Base-by-base conservation (phyloP, 2,888 invertebrate species). In the Polymixis flavicincta region DNA sequence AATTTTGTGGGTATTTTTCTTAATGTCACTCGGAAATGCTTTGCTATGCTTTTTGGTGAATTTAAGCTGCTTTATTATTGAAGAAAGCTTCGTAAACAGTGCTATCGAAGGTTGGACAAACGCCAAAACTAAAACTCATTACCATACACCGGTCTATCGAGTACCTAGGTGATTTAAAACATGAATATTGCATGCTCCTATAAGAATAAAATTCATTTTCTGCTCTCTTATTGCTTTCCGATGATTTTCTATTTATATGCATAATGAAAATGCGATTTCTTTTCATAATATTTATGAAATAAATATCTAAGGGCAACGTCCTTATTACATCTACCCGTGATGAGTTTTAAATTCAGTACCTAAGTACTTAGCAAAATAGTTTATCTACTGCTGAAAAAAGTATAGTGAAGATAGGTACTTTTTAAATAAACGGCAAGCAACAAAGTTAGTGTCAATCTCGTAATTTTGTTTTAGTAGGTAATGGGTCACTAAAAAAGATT, bases 71-170 rank as follows among this genome's bases (percentile, higher is more conserved):
- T 76, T 83, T 84, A 83, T 81, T 82, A 78, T 73, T 75, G 73
- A 78, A 76, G 55, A 73, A 80, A 79, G 57, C 71, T 71, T 82
- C 73, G 80, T 83, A 85, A 89, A 88, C 71, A 80, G 77, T 74
- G 71, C 69, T 85, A 89, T 85, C 76, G 78, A 82, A 80, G 69
- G 61, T 86, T 89, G 89, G 85, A 83, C 55, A 78, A 66, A 79
- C 52, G 86, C 89, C 87, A 90, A 87, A 78, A 65, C 72, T 75
- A 59, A 59, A 55, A 67, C 79, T 87, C 85, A 84, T 85, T 87
- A 81, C 60, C 80, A 85, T 84, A 84, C 77, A 79, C 64, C 42
- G 55, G 45, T 79, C 55, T 73, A 74, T 63, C 66, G 68, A 71
- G 55, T 68, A 71, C 50, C 61, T 48, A 65, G 75, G 74, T 86